Evolutionary conservation across 1,140 invertebrate genomes (phyloP).

Genomic region (Tribolium madens): DNA sequence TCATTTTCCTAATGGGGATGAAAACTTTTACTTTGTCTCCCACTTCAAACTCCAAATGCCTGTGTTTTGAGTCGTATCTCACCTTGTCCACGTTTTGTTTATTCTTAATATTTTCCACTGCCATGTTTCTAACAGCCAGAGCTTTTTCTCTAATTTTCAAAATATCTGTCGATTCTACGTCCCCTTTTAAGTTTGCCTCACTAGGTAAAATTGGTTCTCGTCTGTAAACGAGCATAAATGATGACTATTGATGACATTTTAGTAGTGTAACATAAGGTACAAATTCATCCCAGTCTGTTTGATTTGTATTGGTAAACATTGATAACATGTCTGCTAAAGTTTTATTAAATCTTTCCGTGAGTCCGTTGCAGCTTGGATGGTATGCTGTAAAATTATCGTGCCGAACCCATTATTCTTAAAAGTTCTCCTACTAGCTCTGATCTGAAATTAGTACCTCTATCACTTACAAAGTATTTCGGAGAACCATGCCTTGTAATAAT

Average conservation of each 20-base stretch:
- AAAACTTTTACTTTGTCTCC: constrained; percentile 47
- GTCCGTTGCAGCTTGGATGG: constrained; percentile 60
- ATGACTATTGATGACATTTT: constrained; percentile 42
- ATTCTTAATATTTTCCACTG: constrained; percentile 47
- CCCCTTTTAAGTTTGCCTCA: constrained; percentile 42
- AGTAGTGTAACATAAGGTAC: constrained; percentile 49
- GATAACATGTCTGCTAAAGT: constrained; percentile 53
- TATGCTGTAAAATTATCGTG: constrained; percentile 55
- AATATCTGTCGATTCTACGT: not conserved
- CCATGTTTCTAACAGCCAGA: constrained; percentile 35
- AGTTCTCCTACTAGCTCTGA: constrained; percentile 55
- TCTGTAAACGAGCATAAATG: constrained; percentile 51
- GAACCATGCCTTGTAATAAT: constrained; percentile 55
- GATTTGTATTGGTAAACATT: constrained; percentile 49
- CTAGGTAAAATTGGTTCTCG: constrained; percentile 50
- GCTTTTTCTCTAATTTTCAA: constrained; percentile 38
- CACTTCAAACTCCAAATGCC: constrained; percentile 35
- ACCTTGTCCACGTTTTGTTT: constrained; percentile 40
- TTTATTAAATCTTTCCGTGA: constrained; percentile 61
- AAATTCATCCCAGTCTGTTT: constrained; percentile 52
- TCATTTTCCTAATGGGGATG: constrained; percentile 47
- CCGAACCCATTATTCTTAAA: constrained; percentile 50
- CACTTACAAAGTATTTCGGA: constrained; percentile 47
- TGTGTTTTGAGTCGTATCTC: constrained; percentile 47
- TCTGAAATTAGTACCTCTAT: constrained; percentile 51